Percentiles rank a stretch among this genome's conserved stretches.
Evolutionary conservation across 2,113 vertebrate genomes (phyloP).

Genomic region (Propithecus coquereli): DNA sequence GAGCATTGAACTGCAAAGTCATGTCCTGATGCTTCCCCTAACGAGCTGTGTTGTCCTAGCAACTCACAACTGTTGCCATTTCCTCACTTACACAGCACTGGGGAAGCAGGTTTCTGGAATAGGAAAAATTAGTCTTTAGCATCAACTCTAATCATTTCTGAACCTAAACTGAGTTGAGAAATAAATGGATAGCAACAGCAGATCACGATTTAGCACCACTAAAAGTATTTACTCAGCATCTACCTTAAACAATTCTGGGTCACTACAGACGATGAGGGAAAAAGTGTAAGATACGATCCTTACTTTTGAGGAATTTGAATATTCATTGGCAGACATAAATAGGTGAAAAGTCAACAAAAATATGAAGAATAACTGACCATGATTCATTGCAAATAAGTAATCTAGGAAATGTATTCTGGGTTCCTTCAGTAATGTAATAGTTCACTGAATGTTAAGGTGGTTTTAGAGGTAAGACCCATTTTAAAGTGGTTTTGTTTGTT

Average conservation of each 20-base stretch:
- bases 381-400: neutral
- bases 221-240: constrained; percentile 15
- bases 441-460: neutral
- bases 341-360: neutral
- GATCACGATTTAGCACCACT: neutral
- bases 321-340: neutral
- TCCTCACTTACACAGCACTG: neutral
- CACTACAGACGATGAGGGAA: neutral
- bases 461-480: neutral
- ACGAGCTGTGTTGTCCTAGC: neutral
- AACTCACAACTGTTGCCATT: neutral
- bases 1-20: constrained; percentile 37
- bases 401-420: neutral
- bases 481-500: neutral
- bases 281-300: neutral
- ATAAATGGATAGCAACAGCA: neutral
- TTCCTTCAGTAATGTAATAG: neutral
- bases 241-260: constrained; percentile 17
- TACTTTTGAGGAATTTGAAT: neutral
- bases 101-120: neutral
- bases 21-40: neutral
- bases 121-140: neutral
- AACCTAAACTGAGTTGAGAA: constrained; percentile 21
- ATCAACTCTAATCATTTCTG: constrained; percentile 15
- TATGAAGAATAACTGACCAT: neutral